These are phyloP conservation scores for Hedya salicella DNA, from an alignment of 2,888 invertebrate species.

Conservation along the genomic window DNA sequence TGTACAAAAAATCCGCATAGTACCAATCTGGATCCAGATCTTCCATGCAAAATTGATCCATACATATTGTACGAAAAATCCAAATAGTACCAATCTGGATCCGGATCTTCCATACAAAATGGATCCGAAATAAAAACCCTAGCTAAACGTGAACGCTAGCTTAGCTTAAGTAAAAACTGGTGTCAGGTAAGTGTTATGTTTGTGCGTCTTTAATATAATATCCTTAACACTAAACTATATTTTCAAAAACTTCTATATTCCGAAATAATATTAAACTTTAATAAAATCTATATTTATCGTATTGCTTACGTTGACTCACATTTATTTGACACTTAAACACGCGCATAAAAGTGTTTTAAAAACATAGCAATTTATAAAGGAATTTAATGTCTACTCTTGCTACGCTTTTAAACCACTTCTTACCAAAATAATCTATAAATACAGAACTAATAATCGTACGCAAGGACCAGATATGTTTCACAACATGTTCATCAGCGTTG, in stretches of 20 bases:
- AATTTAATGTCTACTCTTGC: background rate
- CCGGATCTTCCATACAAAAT: no score
- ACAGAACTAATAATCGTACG: background rate
- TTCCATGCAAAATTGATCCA: no score
- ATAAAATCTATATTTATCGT: constrained; percentile 42
- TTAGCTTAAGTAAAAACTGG: no score
- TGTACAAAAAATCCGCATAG: no score
- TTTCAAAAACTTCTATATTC: background rate
- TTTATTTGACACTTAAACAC: constrained; percentile 56
- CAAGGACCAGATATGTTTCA: no score
- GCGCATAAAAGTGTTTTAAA: background rate
- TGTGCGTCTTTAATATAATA: constrained; percentile 1
- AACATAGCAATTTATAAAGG: background rate
- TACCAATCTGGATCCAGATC: no score
- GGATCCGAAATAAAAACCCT: no score
- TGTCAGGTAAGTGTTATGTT: background rate
- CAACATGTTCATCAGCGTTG: no score
- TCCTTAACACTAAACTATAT: background rate
- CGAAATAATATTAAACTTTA: background rate
- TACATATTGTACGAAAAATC: no score
- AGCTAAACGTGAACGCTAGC: no score
- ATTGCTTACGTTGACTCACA: constrained; percentile 71
- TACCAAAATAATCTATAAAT: background rate
- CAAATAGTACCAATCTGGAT: no score
- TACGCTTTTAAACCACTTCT: background rate